Evolutionary conservation across 2,888 invertebrate species (phyloP).

Genomic region (Tribolium freemani): DNA sequence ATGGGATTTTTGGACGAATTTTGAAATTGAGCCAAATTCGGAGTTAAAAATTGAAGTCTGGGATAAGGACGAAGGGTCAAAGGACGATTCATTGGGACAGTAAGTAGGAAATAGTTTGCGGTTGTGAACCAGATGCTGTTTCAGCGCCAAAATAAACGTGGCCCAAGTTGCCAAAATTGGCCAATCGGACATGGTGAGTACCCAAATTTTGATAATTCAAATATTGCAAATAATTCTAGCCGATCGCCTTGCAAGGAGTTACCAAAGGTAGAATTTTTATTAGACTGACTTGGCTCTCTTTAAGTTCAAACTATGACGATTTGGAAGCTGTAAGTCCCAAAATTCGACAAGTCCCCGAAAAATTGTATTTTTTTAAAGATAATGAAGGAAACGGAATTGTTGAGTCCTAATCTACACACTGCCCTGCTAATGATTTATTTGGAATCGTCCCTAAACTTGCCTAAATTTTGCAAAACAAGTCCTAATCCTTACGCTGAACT

Average conservation of each 20-base stretch:
- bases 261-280: constrained; percentile 94
- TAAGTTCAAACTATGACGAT: constrained; percentile 79
- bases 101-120: not conserved
- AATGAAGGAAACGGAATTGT: constrained; percentile 78
- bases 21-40: constrained; percentile 34
- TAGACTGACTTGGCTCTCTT: constrained; percentile 88
- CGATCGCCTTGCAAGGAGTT: constrained; percentile 94
- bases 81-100: constrained; percentile 52
- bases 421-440: constrained; percentile 88
- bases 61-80: constrained; percentile 52
- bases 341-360: not conserved
- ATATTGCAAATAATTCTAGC: constrained; percentile 72
- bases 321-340: constrained; percentile 77
- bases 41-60: constrained; percentile 52
- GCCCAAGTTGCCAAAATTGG: constrained; percentile 74
- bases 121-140: constrained; percentile 49
- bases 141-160: constrained; percentile 79
- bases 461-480: constrained; percentile 76
- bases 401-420: constrained; percentile 72
- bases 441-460: constrained; percentile 91
- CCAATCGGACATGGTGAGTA: constrained; percentile 75
- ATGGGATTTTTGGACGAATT: constrained; percentile 97
- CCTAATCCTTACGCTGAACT: constrained; percentile 87
- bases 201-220: not conserved
- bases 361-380: constrained; percentile 69